These are phyloP conservation scores for Euthynnus affinis DNA, from an alignment of 2,797 vertebrate species.

Conservation along the genomic window DNA sequence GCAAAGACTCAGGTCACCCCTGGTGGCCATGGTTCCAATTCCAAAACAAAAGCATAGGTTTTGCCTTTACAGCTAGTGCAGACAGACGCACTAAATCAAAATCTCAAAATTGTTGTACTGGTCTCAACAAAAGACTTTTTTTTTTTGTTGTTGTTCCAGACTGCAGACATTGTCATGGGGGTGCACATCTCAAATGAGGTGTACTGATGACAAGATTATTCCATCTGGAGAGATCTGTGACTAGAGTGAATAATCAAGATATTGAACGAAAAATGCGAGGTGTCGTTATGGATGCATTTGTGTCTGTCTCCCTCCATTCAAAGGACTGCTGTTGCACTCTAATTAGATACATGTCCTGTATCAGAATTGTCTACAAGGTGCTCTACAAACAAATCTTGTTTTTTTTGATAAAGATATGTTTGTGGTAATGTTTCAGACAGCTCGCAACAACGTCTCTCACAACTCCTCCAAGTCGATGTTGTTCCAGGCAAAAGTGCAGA, in stretches of 20 bases:
- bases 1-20: constrained; percentile 4
- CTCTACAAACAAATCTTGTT: not conserved
- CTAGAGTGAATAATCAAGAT: not conserved
- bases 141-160: not conserved
- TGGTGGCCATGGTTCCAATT: not conserved
- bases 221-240: not conserved
- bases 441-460: too few species aligned
- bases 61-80: not conserved
- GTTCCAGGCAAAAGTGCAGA: not conserved
- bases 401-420: not conserved
- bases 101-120: not conserved
- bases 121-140: not conserved
- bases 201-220: not conserved
- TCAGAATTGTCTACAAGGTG: not conserved
- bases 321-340: not conserved
- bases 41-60: not conserved
- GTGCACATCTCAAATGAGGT: not conserved
- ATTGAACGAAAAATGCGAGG: not conserved
- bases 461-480: too few species aligned
- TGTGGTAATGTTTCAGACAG: too few species aligned
- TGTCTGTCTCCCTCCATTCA: not conserved
- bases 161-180: not conserved
- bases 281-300: not conserved
- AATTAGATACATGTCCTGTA: not conserved
- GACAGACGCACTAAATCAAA: not conserved